Conservation (phyloP, 2,113 vertebrate species). For the Saccopteryx bilineata region DNA sequence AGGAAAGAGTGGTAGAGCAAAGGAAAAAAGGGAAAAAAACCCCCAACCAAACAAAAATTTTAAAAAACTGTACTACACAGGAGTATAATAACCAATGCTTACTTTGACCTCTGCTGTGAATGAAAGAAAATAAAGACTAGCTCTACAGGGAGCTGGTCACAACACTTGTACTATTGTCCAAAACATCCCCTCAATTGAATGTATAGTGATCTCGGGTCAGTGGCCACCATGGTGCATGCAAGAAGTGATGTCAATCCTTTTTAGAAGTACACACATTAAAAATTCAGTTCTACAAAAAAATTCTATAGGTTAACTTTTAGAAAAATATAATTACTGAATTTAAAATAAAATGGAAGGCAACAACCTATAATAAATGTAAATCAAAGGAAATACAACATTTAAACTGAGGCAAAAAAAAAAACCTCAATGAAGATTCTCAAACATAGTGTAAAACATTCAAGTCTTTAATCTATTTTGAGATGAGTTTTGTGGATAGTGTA, state of each 20-base stretch:
- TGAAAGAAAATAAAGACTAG: conserved; percentile 1
- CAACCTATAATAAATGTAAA: not conserved
- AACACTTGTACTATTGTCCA: not conserved
- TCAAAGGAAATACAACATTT: not conserved
- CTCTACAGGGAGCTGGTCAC: not conserved
- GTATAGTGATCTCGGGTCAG: not conserved
- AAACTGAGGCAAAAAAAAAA: not conserved
- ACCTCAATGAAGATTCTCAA: not conserved
- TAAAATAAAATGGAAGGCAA: not conserved
- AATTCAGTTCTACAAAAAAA: not conserved
- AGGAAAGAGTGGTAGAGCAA: not conserved
- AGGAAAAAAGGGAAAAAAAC: not conserved
- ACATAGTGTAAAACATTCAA: not conserved
- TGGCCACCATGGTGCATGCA: not conserved
- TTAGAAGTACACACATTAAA: conserved; percentile 1
- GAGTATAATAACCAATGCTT: not conserved
- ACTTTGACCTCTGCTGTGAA: not conserved
- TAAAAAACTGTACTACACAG: not conserved
- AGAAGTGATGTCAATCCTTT: not conserved
- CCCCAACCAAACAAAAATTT: not conserved
- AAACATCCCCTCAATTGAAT: not conserved
- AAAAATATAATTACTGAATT: not conserved
- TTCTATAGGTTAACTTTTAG: not conserved
- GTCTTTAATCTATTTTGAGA: not conserved
- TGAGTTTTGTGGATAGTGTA: not conserved